Evolutionary conservation across 2,797 vertebrate species (phyloP).

Genomic region (Semaprochilodus insignis): DNA sequence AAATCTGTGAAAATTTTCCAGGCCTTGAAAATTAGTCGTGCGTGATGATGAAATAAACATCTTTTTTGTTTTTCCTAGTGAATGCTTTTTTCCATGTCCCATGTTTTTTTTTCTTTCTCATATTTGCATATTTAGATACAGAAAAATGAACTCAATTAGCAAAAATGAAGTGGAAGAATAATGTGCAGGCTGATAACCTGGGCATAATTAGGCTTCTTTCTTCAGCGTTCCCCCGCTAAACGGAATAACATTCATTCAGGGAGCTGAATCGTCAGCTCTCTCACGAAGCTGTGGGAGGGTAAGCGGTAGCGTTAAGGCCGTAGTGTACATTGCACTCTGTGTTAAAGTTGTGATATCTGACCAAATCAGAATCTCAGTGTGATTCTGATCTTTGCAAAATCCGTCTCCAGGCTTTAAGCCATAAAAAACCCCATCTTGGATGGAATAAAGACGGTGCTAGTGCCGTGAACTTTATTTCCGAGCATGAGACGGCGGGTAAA

Average conservation of each 20-base stretch:
- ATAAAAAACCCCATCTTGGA: constrained; percentile 1
- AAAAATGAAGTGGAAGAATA: constrained; percentile 53
- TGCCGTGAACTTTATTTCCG: constrained; percentile 50
- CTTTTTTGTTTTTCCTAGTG: constrained; percentile 31
- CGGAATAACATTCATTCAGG: background rate
- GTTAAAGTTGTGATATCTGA: background rate
- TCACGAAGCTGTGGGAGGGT: background rate
- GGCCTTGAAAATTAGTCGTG: constrained; percentile 48
- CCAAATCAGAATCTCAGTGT: background rate
- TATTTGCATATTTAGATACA: constrained; percentile 46
- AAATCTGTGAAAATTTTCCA: background rate
- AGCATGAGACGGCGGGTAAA: constrained; percentile 41
- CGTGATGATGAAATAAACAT: constrained; percentile 52
- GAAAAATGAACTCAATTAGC: constrained; percentile 65
- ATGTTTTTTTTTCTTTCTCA: constrained; percentile 32
- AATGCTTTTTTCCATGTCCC: background rate
- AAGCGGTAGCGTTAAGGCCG: background rate
- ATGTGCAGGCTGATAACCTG: constrained; percentile 4
- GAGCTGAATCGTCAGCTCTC: background rate
- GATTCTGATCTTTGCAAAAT: constrained; percentile 18
- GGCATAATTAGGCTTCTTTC: constrained; percentile 29
- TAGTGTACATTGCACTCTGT: background rate
- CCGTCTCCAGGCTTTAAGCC: constrained; percentile 18
- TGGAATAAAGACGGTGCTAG: constrained; percentile 24
- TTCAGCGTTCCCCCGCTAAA: constrained; percentile 4